Evolutionary conservation across 2,888 invertebrate genomes (phyloP).

Genomic region (Melitaea athalia): DNA sequence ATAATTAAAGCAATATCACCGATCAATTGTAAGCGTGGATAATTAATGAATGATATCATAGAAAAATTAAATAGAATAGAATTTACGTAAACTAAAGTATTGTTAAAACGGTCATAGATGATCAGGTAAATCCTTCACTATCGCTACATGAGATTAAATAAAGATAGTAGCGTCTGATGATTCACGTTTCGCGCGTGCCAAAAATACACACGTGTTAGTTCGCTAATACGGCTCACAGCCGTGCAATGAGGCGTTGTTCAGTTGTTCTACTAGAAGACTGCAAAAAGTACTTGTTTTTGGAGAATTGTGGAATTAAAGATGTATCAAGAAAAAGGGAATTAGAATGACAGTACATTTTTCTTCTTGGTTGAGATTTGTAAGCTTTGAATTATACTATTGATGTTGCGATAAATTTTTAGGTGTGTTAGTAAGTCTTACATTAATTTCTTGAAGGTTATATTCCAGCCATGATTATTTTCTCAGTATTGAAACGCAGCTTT

Average conservation of each 20-base stretch:
- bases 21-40: constrained; percentile 11
- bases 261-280: constrained; percentile 11
- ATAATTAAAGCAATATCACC: neutral
- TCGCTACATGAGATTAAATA: constrained; percentile 18
- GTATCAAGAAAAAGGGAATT: too few relatives aligned
- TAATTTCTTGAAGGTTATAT: too few relatives aligned
- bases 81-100: neutral
- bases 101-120: neutral
- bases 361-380: too few relatives aligned
- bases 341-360: too few relatives aligned
- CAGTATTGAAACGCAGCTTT: too few relatives aligned
- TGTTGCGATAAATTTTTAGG: too few relatives aligned
- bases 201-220: constrained; percentile 51
- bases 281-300: too few relatives aligned
- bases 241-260: constrained; percentile 27
- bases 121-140: constrained; percentile 14
- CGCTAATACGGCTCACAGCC: constrained; percentile 37
- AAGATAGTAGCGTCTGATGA: constrained; percentile 33
- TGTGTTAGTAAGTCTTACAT: too few relatives aligned
- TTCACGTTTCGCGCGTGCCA: constrained; percentile 42
- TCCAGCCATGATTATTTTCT: too few relatives aligned
- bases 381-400: too few relatives aligned
- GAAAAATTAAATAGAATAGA: neutral
- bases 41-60: constrained; percentile 21
- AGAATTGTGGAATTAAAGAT: too few relatives aligned